Base-by-base conservation (phyloP, 1,140 invertebrate species). In the fruit fly (Drosophila melanogaster) region DNA sequence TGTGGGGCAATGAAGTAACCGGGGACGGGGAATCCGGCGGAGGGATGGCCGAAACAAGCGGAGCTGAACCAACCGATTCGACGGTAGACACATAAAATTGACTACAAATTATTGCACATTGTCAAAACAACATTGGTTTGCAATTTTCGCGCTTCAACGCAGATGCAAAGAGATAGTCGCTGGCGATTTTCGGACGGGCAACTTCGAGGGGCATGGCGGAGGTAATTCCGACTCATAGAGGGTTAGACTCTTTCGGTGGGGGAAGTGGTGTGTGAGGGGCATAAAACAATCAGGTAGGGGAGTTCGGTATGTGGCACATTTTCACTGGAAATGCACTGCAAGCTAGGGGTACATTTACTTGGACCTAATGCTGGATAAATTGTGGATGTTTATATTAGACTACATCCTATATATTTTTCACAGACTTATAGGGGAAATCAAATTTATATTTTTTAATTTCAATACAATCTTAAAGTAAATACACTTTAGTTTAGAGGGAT, bases 121-220 rank as follows among this genome's bases (percentile, higher is more conserved):
- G 84, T 83, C 79, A 87, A 89, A 87, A 89, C 81, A 87, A 87
- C 83, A 87, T 87, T 87, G 83, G 84, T 87, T 87, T 87, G 83
- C 83, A 87, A 87, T 87, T 87, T 87, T 87, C 84, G 83, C 81
- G 81, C 81, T 86, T 87, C 81, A 83, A 87, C 80, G 81, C 79
- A 87, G 84, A 89, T 89, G 70, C 62, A 67, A 61, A 79, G 30
- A 61, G 66, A 76, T 77, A 61, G 61, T 61, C 55, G 46, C 54
- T 17, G 61, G 49, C 22, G 41, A 59, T 24, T 66, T 64, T 17
- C 30, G 24, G 24, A 51, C 49, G 24, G 22, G 43, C 0, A 37
- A 0, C 4, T 37, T n/a, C n/a, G 41, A 46, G 17, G 33, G 22
- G 33, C 15, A 14, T 19, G 10, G 33, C 14, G 24, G 7, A 15